Base-by-base conservation (phyloP, 2,888 invertebrate genomes). In the Phyto melanocephala region DNA sequence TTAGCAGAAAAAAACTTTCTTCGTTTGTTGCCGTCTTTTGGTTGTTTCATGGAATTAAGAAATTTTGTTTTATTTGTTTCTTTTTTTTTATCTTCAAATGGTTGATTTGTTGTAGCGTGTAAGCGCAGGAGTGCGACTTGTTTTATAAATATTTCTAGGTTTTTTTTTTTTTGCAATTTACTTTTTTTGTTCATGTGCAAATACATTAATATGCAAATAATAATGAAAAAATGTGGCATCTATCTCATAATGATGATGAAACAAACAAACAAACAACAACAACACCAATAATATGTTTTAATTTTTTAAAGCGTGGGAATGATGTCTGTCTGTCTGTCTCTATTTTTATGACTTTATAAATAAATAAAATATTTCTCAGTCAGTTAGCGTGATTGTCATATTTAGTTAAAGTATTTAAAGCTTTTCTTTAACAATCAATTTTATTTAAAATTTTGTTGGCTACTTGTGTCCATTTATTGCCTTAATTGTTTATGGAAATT, bases 171-270 rank as follows among this genome's bases (percentile, higher is more conserved):
- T 52, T 52, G 11, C 15, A 28, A 20, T 42, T 56, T 76, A 58
- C 17, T 33, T 20, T 47, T 45, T 15, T 22, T 47, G n/a, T 56
- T 35, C 22, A 42, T 28, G 35, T 52, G 24, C 17, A 65, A 65
- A 35, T 54, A 79, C 75, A 82, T 79, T 79, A 82, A 79, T 79
- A 82, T 79, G 79, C 79, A 82, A 79, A 82, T 82, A 79, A 47
- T 74, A 56, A 67, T 50, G 58, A 63, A 58, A 28, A 75, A 67
- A 71, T 54, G 78, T 75, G 65, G 35, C 42, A 77, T 68, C 62
- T 65, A 75, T 7, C 52, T 72, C 24, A 24, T 54, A 52, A 24
- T 42, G 42, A 42, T 62, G 60, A 42, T n/a, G n/a, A n/a, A n/a
- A n/a, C n/a, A n/a, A n/a, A n/a, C n/a, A n/a, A n/a, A n/a, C n/a